These are phyloP conservation scores for Trichonephila clavipes DNA, from an alignment of 1,140 invertebrate genomes.

Conservation along the genomic window DNA sequence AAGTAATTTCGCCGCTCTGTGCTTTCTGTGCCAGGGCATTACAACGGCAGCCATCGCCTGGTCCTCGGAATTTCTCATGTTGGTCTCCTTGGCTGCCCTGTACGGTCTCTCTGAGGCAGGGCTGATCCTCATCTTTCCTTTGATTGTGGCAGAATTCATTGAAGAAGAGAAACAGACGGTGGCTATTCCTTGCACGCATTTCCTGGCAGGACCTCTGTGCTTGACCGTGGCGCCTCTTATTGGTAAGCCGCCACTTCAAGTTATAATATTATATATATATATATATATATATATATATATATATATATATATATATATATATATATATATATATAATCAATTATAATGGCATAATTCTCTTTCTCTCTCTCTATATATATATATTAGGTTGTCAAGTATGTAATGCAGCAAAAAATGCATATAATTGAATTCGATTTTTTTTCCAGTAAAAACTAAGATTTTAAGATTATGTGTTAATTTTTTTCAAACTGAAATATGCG, in stretches of 20 bases:
- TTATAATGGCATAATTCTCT: too few relatives aligned
- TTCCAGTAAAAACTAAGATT: too few relatives aligned
- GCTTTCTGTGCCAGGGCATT: conserved; percentile 67
- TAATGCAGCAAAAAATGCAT: too few relatives aligned
- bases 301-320: too few relatives aligned
- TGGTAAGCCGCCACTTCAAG: conserved; percentile 14
- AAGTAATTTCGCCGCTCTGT: conserved; percentile 55
- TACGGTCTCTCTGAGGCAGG: conserved; percentile 70
- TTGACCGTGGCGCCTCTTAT: conserved; percentile 60
- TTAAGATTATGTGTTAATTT: too few relatives aligned
- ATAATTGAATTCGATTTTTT: too few relatives aligned
- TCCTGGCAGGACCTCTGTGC: conserved; percentile 43
- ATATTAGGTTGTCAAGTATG: too few relatives aligned
- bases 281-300: too few relatives aligned
- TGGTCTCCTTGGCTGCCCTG: conserved; percentile 40
- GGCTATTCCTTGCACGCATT: conserved; percentile 28
- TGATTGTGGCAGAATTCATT: conserved; percentile 77
- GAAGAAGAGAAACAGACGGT: conserved; percentile 64
- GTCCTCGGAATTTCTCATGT: conserved; percentile 34
- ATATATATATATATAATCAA: too few relatives aligned
- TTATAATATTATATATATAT: too few relatives aligned
- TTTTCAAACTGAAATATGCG: too few relatives aligned
- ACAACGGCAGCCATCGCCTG: conserved; percentile 22
- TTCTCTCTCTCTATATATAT: too few relatives aligned
- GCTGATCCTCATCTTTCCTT: conserved; percentile 73